Evolutionary conservation across 2,113 vertebrate genomes (phyloP).

Genomic region (Andinoacara biseriatus): DNA sequence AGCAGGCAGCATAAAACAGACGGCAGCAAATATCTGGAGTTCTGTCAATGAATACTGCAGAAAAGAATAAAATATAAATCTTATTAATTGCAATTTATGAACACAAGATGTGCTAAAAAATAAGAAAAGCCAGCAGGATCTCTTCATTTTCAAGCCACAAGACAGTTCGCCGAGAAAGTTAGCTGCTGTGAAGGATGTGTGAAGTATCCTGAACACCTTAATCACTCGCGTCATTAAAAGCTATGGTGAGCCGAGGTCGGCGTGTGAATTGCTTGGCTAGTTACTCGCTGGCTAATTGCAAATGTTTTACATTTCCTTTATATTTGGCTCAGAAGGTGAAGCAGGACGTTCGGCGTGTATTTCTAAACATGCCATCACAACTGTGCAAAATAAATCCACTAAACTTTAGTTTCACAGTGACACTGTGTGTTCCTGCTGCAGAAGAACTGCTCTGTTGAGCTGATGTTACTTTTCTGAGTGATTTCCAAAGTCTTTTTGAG

Average conservation of each 20-base stretch:
- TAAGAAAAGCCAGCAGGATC: background rate
- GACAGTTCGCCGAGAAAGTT: background rate
- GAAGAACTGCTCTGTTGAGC: fast-evolving
- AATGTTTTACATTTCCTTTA: too few species aligned
- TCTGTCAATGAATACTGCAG: background rate
- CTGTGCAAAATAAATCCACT: background rate
- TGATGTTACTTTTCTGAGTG: background rate
- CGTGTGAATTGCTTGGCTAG: background rate
- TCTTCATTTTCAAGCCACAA: fast-evolving
- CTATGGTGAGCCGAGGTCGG: background rate
- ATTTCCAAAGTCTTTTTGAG: background rate
- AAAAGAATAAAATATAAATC: background rate
- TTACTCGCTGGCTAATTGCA: too few species aligned
- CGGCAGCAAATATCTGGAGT: background rate
- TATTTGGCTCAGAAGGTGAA: background rate
- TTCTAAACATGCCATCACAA: too few species aligned
- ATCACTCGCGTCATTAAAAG: background rate
- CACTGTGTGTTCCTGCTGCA: background rate
- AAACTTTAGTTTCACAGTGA: fast-evolving
- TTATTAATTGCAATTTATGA: background rate
- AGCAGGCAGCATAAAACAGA: background rate
- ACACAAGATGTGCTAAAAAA: background rate
- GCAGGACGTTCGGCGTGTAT: background rate
- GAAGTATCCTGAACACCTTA: fast-evolving
- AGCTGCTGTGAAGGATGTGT: background rate